phyloP scores from a whole-genome alignment of 2,797 vertebrate genomes.

The Acanthurus tractus region DNA sequence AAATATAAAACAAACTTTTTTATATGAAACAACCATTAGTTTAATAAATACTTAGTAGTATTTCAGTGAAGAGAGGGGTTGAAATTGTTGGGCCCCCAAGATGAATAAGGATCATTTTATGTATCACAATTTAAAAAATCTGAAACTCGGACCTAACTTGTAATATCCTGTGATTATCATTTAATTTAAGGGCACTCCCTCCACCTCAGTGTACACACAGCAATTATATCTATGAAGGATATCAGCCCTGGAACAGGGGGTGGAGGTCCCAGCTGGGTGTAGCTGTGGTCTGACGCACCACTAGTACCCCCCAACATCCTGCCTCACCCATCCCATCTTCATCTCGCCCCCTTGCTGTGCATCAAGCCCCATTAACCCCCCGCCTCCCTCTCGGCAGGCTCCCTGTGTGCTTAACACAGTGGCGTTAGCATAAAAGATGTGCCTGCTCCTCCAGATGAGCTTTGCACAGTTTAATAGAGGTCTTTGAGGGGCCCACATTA shows the following conservation, averaged over 20 bases:
- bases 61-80: background rate
- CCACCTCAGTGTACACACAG: background rate
- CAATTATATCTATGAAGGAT: slow-evolving; percentile 9
- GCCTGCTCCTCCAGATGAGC: slow-evolving; percentile 82
- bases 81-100: too few relatives aligned
- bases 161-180: background rate
- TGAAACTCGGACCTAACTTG: background rate
- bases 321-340: slow-evolving; percentile 50
- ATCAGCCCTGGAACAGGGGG: slow-evolving; percentile 25
- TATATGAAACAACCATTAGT: background rate
- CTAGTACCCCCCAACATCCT: slow-evolving; percentile 49
- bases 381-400: slow-evolving; percentile 76
- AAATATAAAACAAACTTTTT: background rate
- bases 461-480: slow-evolving; percentile 88
- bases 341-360: slow-evolving; percentile 56
- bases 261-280: slow-evolving; percentile 52
- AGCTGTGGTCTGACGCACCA: slow-evolving; percentile 54
- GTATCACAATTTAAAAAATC: background rate
- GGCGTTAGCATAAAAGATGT: slow-evolving; percentile 82
- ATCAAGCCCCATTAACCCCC: slow-evolving; percentile 86
- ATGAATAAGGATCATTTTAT: background rate
- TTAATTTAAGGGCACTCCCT: background rate
- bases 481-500: slow-evolving; percentile 82
- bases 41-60: background rate
- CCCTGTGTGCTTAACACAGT: slow-evolving; percentile 84